Evolutionary conservation across 2,113 vertebrate species (phyloP).

Genomic region (Boleophthalmus pectinirostris): DNA sequence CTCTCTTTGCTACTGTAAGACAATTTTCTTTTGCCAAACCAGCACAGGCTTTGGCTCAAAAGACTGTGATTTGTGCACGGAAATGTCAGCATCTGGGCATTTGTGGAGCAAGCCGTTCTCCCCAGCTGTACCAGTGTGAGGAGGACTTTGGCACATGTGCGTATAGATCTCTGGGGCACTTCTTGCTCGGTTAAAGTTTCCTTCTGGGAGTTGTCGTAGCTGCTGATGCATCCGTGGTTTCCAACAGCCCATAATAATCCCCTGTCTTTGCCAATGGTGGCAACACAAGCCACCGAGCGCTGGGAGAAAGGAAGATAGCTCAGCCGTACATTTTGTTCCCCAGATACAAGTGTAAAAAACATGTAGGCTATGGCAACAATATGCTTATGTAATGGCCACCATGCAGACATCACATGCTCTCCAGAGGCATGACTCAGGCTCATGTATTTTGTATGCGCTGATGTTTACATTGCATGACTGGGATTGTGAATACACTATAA

Average conservation of each 20-base stretch:
- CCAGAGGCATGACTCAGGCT: conserved; percentile 23
- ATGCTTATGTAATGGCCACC: conserved; percentile 34
- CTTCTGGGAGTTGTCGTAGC: conserved; percentile 48
- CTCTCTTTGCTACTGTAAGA: neutral
- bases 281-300: conserved; percentile 40
- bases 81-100: conserved; percentile 47
- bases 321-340: conserved; percentile 72
- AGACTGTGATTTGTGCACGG: conserved; percentile 40
- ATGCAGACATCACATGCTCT: conserved; percentile 17
- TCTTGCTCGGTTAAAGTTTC: conserved; percentile 55
- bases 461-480: conserved; percentile 37
- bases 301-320: conserved; percentile 44
- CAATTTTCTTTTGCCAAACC: conserved; percentile 16
- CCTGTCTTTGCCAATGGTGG: conserved; percentile 58
- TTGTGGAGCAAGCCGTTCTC: conserved; percentile 21
- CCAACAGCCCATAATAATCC: conserved; percentile 62
- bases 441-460: neutral
- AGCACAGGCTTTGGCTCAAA: conserved; percentile 20
- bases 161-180: conserved; percentile 33
- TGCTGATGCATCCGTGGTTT: conserved; percentile 56
- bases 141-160: conserved; percentile 37
- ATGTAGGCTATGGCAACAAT: conserved; percentile 48
- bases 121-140: conserved; percentile 43
- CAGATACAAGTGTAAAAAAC: conserved; percentile 41
- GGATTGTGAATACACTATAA: conserved; percentile 13